Conservation (phyloP, 1,140 invertebrate genomes). For the Aradophagus sp. region DNA sequence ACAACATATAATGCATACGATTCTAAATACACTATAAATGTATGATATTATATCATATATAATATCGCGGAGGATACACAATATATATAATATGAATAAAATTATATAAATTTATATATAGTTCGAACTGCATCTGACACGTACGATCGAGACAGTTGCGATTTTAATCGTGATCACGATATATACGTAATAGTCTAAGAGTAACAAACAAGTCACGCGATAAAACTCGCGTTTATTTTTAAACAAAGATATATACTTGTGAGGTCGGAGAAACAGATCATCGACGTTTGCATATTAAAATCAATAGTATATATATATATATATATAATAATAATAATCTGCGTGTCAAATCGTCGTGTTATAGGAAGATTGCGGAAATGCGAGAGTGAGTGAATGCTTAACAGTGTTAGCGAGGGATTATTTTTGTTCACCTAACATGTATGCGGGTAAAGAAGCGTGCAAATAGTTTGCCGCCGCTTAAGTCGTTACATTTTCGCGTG, state of each 20-base stretch:
- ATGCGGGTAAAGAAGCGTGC: conserved; percentile 1
- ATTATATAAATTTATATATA: conserved; percentile 50
- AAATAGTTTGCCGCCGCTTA: conserved; percentile 6
- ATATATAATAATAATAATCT: conserved; percentile 50
- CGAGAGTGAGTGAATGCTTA: conserved; percentile 57
- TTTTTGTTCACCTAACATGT: conserved; percentile 17
- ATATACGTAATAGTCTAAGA: conserved; percentile 75
- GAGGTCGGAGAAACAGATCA: conserved; percentile 42
- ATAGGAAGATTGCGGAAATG: no score
- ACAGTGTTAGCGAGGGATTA: conserved; percentile 35
- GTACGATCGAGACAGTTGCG: conserved; percentile 51
- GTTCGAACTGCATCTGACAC: conserved; percentile 52
- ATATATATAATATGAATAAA: conserved; percentile 46
- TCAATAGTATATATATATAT: no score
- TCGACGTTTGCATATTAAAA: no score
- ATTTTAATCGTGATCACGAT: conserved; percentile 73
- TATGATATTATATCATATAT: conserved; percentile 58
- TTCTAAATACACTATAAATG: conserved; percentile 47
- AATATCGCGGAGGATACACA: no score
- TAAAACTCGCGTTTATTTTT: conserved; percentile 74
- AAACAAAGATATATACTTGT: conserved; percentile 61
- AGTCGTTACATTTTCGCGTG: conserved; percentile 35
- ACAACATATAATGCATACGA: conserved; percentile 51
- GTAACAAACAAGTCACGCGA: conserved; percentile 65
- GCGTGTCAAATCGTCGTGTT: conserved; percentile 45